A percentile compares a stretch with the other conserved stretches of the same genome.
These are phyloP conservation scores for Myrmecobius fasciatus DNA, from an alignment of 2,113 vertebrate species.

Conservation along the genomic window DNA sequence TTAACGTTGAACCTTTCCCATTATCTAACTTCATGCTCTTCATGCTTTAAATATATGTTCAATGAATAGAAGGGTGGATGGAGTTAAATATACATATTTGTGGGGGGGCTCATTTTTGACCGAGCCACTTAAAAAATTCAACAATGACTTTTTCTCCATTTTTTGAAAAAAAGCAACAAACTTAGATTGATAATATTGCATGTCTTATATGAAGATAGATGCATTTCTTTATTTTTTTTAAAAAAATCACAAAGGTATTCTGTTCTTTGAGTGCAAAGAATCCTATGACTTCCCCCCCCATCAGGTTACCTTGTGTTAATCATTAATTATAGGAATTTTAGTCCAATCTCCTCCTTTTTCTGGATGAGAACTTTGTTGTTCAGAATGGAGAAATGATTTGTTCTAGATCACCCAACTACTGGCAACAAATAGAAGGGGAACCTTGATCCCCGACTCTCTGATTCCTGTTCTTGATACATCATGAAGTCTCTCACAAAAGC, in stretches of 20 bases:
- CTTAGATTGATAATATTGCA: not conserved
- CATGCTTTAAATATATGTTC: not conserved
- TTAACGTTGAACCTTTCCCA: not conserved
- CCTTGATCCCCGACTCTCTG: not conserved
- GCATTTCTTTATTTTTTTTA: not conserved
- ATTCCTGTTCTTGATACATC: not conserved
- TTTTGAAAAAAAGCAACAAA: not conserved
- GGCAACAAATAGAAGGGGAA: not conserved
- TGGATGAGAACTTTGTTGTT: not conserved
- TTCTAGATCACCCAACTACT: not conserved
- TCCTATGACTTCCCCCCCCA: not conserved
- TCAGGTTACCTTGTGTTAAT: not conserved
- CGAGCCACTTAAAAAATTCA: not conserved
- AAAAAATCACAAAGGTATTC: not conserved
- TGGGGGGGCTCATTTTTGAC: not conserved
- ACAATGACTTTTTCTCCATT: not conserved
- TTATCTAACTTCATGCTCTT: not conserved
- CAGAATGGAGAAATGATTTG: not conserved
- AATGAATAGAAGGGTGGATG: not conserved
- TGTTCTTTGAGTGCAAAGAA: accelerated
- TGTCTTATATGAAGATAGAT: not conserved
- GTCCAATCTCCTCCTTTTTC: not conserved
- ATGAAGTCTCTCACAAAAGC: not conserved
- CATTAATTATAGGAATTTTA: not conserved
- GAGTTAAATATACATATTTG: not conserved